Percentiles rank a stretch among this genome's conserved stretches.
phyloP scores from a whole-genome alignment of 2,888 invertebrate genomes.

The Spilosoma lubricipeda region DNA sequence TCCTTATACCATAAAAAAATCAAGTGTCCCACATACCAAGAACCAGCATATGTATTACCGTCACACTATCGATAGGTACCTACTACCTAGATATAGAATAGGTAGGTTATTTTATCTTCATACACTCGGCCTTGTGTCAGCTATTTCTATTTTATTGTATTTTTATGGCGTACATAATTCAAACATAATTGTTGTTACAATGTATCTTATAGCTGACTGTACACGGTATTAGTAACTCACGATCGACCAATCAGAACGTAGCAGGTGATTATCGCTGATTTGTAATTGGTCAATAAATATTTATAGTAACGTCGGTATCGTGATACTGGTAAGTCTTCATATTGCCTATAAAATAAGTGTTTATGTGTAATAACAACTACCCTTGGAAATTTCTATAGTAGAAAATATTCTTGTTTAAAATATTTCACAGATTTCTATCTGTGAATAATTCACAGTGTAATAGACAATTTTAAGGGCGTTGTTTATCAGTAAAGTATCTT shows the following conservation, averaged over 20 bases:
- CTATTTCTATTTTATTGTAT: slow-evolving; percentile 46
- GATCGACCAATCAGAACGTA: slow-evolving; percentile 39
- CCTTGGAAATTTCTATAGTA: background rate
- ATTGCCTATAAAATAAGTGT: slow-evolving; percentile 17
- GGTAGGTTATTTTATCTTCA: slow-evolving; percentile 30
- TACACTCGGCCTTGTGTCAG: slow-evolving; percentile 49
- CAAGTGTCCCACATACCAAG: background rate
- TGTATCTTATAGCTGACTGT: slow-evolving; percentile 49
- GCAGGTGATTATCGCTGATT: slow-evolving; percentile 32
- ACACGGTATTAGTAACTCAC: slow-evolving; percentile 45
- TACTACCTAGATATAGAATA: slow-evolving; percentile 17
- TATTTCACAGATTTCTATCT: background rate
- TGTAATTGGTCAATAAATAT: slow-evolving; percentile 51
- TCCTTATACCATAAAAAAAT: too few relatives aligned
- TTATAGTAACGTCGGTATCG: slow-evolving; percentile 37
- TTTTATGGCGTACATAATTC: slow-evolving; percentile 58
- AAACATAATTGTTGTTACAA: slow-evolving; percentile 57
- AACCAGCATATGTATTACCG: background rate
- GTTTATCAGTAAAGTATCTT: background rate
- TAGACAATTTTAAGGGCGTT: background rate
- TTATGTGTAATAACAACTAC: slow-evolving; percentile 1
- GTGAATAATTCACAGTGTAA: background rate
- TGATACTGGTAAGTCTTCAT: slow-evolving; percentile 25
- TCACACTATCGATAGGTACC: background rate
- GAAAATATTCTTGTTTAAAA: background rate